These are phyloP conservation scores for Invenusta paracnida DNA, from an alignment of 2,888 invertebrate species.

Conservation along the genomic window DNA sequence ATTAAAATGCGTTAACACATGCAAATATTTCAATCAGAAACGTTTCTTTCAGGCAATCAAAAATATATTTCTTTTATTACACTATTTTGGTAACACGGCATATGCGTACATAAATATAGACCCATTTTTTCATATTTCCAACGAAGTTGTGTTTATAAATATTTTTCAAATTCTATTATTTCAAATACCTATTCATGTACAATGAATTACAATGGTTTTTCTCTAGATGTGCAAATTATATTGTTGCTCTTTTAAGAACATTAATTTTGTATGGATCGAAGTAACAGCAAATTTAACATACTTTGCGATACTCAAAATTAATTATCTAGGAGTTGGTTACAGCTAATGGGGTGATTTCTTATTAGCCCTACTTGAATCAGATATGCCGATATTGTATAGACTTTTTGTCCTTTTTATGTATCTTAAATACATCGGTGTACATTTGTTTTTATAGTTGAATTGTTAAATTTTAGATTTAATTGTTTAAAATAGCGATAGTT, in stretches of 20 bases:
- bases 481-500: no score
- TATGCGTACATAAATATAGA: background rate
- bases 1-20: background rate
- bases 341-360: background rate
- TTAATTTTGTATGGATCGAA: background rate
- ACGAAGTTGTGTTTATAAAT: background rate
- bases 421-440: no score
- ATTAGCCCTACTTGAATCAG: background rate
- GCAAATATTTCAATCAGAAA: background rate
- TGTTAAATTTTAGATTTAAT: no score
- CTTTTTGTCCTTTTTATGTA: no score
- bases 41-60: background rate
- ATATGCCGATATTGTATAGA: background rate
- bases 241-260: slow-evolving; percentile 12
- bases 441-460: no score
- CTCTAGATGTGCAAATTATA: background rate
- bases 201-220: background rate
- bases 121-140: background rate
- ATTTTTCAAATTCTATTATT: background rate
- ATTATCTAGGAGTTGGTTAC: background rate
- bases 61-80: background rate
- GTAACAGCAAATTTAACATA: background rate
- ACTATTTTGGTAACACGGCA: slow-evolving; percentile 11
- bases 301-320: background rate
- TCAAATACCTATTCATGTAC: background rate